These are phyloP conservation scores for Tiliacea aurago DNA, from an alignment of 2,888 invertebrate species.

Conservation along the genomic window DNA sequence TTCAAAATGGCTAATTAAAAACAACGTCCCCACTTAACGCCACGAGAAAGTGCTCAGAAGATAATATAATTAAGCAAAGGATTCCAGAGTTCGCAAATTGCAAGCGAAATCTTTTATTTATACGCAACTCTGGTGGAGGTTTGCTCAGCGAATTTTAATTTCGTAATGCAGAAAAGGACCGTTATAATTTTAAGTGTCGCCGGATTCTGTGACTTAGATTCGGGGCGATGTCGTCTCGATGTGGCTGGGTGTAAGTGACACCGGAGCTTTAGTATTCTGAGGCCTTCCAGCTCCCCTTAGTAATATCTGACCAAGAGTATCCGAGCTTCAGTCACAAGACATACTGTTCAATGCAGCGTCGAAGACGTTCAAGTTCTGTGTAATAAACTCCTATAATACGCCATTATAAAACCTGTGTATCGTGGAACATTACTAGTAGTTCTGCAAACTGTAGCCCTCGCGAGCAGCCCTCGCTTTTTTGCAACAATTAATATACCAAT, in stretches of 20 bases:
- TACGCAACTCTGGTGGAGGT: slow-evolving; percentile 75
- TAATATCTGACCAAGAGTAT: background rate
- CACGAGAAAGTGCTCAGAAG: slow-evolving; percentile 69
- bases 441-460: too few species aligned
- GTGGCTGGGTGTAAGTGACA: background rate
- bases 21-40: slow-evolving; percentile 75
- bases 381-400: background rate
- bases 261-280: background rate
- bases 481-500: too few species aligned
- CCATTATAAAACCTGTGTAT: background rate
- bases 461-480: too few species aligned
- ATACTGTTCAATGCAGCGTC: background rate
- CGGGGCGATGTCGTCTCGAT: slow-evolving; percentile 9
- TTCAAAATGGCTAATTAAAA: slow-evolving; percentile 74
- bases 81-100: slow-evolving; percentile 81
- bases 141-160: slow-evolving; percentile 85
- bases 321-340: background rate
- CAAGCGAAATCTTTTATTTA: slow-evolving; percentile 80
- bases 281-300: background rate
- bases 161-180: slow-evolving; percentile 75
- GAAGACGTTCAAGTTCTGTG: background rate
- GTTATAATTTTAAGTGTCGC: slow-evolving; percentile 72
- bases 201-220: slow-evolving; percentile 50
- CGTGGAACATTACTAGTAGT: background rate
- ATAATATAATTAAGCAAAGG: slow-evolving; percentile 83